Evolutionary conservation across 1,140 invertebrate genomes (phyloP).

Genomic region (Monochamus saltuarius): DNA sequence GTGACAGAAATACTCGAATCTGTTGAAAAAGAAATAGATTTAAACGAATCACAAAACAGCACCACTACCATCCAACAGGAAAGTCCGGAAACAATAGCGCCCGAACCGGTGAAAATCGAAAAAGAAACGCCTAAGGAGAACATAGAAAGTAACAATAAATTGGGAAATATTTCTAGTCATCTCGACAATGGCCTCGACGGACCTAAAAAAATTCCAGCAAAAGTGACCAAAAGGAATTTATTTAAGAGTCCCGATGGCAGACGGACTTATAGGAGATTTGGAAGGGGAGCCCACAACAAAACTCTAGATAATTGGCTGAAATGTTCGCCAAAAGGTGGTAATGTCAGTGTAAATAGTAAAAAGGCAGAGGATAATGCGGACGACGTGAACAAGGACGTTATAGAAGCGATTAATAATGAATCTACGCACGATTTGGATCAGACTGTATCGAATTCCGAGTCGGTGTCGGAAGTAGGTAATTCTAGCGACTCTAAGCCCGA

Average conservation of each 20-base stretch:
- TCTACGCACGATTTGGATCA: no score
- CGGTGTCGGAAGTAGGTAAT: neutral
- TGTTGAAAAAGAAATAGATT: neutral
- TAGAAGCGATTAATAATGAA: no score
- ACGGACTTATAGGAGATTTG: constrained; percentile 30
- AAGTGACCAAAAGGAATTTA: constrained; percentile 17
- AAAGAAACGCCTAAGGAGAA: constrained; percentile 24
- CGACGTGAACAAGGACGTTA: constrained; percentile 4
- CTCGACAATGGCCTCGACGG: constrained; percentile 28
- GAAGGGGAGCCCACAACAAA: constrained; percentile 25
- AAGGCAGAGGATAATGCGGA: constrained; percentile 11
- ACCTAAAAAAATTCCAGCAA: constrained; percentile 9
- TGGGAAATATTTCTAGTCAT: constrained; percentile 11
- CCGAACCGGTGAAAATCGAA: neutral
- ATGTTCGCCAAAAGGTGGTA: constrained; percentile 2
- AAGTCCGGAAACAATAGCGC: neutral
- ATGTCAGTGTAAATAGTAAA: constrained; percentile 8
- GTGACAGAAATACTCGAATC: neutral
- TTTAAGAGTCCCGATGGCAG: constrained; percentile 25
- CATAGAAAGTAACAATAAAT: constrained; percentile 10
- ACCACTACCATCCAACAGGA: neutral
- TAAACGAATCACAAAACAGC: constrained; percentile 1
- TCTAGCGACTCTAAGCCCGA: neutral
- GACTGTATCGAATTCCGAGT: no score
- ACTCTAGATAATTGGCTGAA: constrained; percentile 38